phyloP scores from a whole-genome alignment of 92 coral and sea anemone genomes.

The Anthopleura xanthogrammica region DNA sequence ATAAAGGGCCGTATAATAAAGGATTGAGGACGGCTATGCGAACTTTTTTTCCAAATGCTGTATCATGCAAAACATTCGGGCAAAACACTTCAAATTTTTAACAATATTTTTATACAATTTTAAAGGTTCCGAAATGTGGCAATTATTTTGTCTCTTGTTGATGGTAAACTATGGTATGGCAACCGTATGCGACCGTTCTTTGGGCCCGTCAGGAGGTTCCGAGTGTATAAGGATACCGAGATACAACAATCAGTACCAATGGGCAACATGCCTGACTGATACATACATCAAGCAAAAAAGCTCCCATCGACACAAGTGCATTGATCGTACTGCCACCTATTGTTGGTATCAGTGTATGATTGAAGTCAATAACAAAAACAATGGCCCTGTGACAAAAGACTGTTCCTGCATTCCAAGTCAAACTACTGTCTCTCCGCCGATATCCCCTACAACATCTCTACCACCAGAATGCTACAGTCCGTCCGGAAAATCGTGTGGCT shows the following conservation, averaged over 20 bases:
- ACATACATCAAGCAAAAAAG: constrained; percentile 56
- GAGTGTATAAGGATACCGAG: background rate
- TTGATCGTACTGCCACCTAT: background rate
- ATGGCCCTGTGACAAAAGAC: constrained; percentile 41
- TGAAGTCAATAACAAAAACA: constrained; percentile 41
- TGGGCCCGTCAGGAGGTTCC: background rate
- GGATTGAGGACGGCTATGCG: too few relatives aligned
- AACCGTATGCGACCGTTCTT: background rate
- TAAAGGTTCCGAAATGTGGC: background rate
- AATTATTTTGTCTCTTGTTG: background rate
- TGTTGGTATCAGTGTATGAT: constrained; percentile 79
- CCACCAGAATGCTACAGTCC: constrained; percentile 64
- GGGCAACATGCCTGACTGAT: constrained; percentile 14
- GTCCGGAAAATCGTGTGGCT: constrained; percentile 53
- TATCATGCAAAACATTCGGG: too few relatives aligned
- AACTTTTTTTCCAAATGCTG: too few relatives aligned
- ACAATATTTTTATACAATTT: background rate
- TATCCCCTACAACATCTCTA: constrained; percentile 19
- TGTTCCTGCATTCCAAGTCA: constrained; percentile 45
- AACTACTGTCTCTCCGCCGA: background rate
- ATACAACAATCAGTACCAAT: constrained; percentile 26
- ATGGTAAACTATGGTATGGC: background rate
- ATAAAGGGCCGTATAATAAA: too few relatives aligned
- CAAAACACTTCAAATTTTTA: too few relatives aligned
- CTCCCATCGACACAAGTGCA: background rate